Evolutionary conservation across 2,888 invertebrate species (phyloP).

Genomic region (Dasysyrphus albostriatus): DNA sequence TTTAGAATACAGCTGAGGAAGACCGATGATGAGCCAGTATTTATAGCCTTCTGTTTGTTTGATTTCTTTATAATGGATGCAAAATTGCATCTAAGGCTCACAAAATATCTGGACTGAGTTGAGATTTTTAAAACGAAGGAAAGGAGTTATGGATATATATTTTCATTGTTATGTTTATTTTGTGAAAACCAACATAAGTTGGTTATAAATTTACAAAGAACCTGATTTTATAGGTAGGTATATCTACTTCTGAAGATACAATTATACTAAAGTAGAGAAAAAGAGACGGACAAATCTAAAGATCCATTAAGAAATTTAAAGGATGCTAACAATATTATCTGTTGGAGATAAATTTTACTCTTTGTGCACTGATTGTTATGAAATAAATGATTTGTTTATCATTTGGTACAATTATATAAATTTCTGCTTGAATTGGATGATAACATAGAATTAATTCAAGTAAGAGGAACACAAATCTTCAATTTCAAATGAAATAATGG

Average conservation of each 20-base stretch:
- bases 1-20: not conserved
- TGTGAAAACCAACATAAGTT: constrained; percentile 50
- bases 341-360: not conserved
- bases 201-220: constrained; percentile 43
- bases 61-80: constrained; percentile 41
- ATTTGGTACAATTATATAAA: not conserved
- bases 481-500: not conserved
- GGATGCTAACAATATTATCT: not conserved
- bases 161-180: constrained; percentile 54
- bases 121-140: not conserved
- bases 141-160: constrained; percentile 17
- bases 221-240: not conserved
- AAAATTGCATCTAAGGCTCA: not conserved
- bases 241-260: not conserved
- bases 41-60: constrained; percentile 31
- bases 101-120: not conserved
- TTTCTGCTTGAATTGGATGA: not conserved
- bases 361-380: constrained; percentile 17
- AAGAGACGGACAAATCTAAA: not conserved
- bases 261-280: not conserved
- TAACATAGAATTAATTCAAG: not conserved
- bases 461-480: not conserved
- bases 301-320: not conserved
- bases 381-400: constrained; percentile 14
- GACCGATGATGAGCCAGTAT: not conserved